Evolutionary conservation across 2,888 invertebrate genomes (phyloP), one percentile per base, ranked within the genome.

Genomic region (Nephrocerus scutellatus): DNA sequence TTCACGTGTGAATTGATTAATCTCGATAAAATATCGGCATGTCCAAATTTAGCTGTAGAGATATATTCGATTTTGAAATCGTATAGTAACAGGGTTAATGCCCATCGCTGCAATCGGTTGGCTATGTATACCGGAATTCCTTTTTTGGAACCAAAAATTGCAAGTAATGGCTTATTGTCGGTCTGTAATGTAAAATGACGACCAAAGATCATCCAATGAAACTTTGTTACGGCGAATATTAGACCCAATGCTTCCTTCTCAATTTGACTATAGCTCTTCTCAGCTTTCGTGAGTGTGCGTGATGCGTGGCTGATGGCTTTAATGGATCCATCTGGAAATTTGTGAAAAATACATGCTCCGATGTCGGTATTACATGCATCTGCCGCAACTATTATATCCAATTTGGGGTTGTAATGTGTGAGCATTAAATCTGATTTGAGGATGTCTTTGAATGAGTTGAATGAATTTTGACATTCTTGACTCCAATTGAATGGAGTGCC

Each of bases 141-240:
- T 19, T 43, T 42, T 48, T 53, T 55, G 4, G 38, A 36, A 1
- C 53, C 52, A 28, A 69, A 60, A 23, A 71, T 59, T 6, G 50
- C 44, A 5, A 50, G 46, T 6, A 71, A 43, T 3, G 70, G 67
- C 39, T 63, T 53, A 41, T 67, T 61, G 44, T 68, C 67, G 0
- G 65, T 68, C 9, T 41, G 38, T 10, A 50, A 26, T 3, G 29
- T 41, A 30, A 48, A 46, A 29, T 46, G 35, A 3, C 46, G 16
- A 2, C 46, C 41, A 30, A 43, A 45, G 12, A 45, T 6, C 32
- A 43, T 42, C 6, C 36, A 20, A 25, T 45, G 37, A 30, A 49
- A 48, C 16, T 34, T 41, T 14, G 28, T 41, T 7, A 44, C 46
- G 3, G 43, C 48, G 31, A 42, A 51, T 6, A 48, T 39, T 4